Conservation (phyloP, 2,888 invertebrate genomes). For the Ophion costatus region DNA sequence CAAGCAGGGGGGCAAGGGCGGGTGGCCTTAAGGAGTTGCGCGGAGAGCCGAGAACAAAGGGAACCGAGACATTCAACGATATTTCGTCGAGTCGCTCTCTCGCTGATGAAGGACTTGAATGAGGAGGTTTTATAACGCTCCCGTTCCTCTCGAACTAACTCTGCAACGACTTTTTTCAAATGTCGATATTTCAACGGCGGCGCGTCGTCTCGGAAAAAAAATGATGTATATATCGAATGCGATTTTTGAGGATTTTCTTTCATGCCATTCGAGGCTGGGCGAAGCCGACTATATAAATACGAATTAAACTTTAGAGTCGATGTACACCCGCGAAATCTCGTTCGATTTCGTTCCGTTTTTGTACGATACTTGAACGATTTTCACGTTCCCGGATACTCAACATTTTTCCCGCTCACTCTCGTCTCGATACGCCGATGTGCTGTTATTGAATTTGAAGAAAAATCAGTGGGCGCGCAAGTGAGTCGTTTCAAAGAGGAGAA, state of each 20-base stretch:
- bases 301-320: background rate
- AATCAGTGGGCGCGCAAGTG: no score
- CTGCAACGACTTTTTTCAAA: slow-evolving; percentile 25
- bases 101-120: slow-evolving; percentile 62
- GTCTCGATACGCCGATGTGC: no score
- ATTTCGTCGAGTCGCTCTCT: slow-evolving; percentile 62
- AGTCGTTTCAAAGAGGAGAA: no score
- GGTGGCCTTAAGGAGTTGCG: slow-evolving; percentile 31
- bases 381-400: background rate
- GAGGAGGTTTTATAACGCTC: slow-evolving; percentile 51
- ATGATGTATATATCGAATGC: slow-evolving; percentile 7
- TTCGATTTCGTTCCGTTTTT: slow-evolving; percentile 2
- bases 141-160: slow-evolving; percentile 28
- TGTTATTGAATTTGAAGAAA: no score
- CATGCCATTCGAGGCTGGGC: background rate
- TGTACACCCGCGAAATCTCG: background rate
- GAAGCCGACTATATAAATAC: background rate
- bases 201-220: slow-evolving; percentile 35
- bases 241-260: slow-evolving; percentile 18
- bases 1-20: slow-evolving; percentile 13
- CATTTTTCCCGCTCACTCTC: no score
- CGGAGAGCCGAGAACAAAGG: slow-evolving; percentile 62
- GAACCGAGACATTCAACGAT: slow-evolving; percentile 66
- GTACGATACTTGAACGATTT: background rate
- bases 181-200: slow-evolving; percentile 51